A percentile compares a stretch with the other conserved stretches of the same genome.
Evolutionary conservation across 2,113 vertebrate species (phyloP).

Genomic region (Rutilus rutilus): DNA sequence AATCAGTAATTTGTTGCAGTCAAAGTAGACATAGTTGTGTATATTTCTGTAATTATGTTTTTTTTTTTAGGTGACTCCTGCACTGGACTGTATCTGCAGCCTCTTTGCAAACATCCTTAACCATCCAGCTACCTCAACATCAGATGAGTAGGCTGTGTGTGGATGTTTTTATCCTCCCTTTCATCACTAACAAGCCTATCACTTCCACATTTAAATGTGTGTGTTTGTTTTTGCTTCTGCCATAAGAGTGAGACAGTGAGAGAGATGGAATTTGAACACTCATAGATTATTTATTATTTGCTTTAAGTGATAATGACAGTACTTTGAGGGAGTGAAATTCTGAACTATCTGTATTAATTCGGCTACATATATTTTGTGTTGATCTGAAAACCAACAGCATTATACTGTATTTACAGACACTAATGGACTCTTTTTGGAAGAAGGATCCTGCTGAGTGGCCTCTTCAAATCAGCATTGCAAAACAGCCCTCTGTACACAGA

Average conservation of each 20-base stretch:
- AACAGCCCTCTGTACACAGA: constrained; percentile 25
- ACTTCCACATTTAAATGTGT: constrained; percentile 20
- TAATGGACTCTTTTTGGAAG: constrained; percentile 35
- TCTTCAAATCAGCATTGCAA: constrained; percentile 50
- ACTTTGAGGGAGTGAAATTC: neutral
- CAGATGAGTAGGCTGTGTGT: constrained; percentile 13
- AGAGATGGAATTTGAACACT: constrained; percentile 24
- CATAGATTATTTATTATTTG: constrained; percentile 40
- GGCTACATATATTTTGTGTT: neutral
- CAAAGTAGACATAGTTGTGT: neutral
- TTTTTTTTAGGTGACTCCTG: neutral
- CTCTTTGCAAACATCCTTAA: constrained; percentile 2
- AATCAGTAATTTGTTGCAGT: neutral
- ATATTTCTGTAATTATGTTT: neutral
- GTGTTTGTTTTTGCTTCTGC: constrained; percentile 32
- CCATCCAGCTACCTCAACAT: neutral
- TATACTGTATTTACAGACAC: constrained; percentile 14
- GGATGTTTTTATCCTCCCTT: constrained; percentile 6
- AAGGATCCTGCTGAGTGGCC: constrained; percentile 29
- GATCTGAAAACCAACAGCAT: constrained; percentile 24
- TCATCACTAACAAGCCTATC: constrained; percentile 24
- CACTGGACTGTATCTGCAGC: neutral
- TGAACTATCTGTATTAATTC: neutral
- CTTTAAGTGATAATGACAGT: constrained; percentile 17
- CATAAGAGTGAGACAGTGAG: neutral